Base-by-base conservation (phyloP, 2,888 invertebrate genomes). In the Vesta saturnalis region DNA sequence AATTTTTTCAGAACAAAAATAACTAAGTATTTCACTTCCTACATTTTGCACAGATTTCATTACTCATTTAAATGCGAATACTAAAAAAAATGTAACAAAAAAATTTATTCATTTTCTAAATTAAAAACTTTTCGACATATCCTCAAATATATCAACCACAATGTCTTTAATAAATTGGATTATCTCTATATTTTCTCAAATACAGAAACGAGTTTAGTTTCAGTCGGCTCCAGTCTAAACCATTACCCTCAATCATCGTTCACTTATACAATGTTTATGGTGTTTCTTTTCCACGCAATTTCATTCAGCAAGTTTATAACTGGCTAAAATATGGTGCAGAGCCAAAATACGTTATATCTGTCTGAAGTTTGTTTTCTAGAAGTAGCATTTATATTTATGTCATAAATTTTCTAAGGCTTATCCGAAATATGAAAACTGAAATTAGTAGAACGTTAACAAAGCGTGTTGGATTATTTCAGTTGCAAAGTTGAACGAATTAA, bases 251-350 rank as follows among this genome's bases (percentile, higher is more conserved):
- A 76, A 80, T 80, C 80, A 79, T 79, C 79, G 75, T 77, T 80
- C 77, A 79, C 77, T 81, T 80, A 79, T 78, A 74, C 77, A 74
- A 72, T 77, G 79, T 81, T 80, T 80, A 81, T 79, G 77, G 78
- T 77, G 78, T 80, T 80, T 76, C 79, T 79, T 81, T 81, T 82
- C 81, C 81, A 72, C 77, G 74, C 81, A 80, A 81, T 82, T 82
- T 81, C 78, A 79, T 79, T 75, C 78, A 73, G 77, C 72, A 77
- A 79, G 76, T 80, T 80, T 77, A 74, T 78, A 80, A 81, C 78
- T 77, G 77, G 75, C 85, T 84, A 83, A 85, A 86, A 86, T 87
- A 85, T 79, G 76, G 76, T 73, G 70, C 67, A 69, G 70, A 49
- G 70, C 66, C 62, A 62, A 69, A 69, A 65, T 69, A 69, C 69